phyloP scores from a whole-genome alignment of 2,888 invertebrate genomes.

The Acanthosepion pharaonis region DNA sequence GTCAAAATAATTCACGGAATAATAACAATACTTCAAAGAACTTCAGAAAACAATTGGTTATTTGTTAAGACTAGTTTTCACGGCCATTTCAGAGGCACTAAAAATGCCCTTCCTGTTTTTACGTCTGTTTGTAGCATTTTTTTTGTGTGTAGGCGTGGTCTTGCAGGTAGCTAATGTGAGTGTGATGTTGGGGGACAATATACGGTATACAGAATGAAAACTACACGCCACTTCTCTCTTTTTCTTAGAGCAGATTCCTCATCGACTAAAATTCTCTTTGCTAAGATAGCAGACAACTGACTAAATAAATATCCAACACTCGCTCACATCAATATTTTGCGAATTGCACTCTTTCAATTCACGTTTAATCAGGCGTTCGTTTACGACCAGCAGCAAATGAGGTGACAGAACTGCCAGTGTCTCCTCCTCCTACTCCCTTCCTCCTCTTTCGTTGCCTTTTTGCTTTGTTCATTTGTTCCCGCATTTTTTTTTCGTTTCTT shows the following conservation, averaged over 20 bases:
- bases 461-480: neutral
- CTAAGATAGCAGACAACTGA: neutral
- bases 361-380: conserved; percentile 12
- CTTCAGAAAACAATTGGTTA: no score
- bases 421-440: neutral
- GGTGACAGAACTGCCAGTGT: neutral
- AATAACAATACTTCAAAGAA: no score
- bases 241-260: neutral
- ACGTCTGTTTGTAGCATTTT: no score
- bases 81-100: no score
- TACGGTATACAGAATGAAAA: no score
- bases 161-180: no score
- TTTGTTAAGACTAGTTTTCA: no score
- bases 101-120: no score
- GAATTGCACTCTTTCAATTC: neutral
- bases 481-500: neutral
- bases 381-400: conserved; percentile 17
- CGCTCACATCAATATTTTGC: neutral
- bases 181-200: no score
- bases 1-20: no score
- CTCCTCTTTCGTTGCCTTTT: neutral
- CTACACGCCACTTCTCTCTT: no score
- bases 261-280: neutral
- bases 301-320: neutral
- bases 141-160: no score